A percentile compares a stretch with the other conserved stretches of the same genome.
Evolutionary conservation across 2,797 vertebrate species (phyloP).

Genomic region (Oophaga sylvatica): DNA sequence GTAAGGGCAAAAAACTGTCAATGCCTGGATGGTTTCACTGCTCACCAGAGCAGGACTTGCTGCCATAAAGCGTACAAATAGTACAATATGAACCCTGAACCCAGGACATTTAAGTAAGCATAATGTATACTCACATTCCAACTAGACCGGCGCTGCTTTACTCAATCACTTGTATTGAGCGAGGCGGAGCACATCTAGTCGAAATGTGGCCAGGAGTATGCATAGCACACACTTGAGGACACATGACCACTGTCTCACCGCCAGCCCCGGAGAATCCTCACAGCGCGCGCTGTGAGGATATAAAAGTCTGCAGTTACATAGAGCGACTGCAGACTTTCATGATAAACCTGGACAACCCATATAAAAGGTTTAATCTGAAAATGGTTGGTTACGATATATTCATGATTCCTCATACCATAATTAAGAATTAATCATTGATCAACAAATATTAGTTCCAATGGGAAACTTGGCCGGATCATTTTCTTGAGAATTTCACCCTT

Average conservation of each 20-base stretch:
- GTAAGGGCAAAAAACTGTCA: neutral
- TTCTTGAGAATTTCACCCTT: constrained; percentile 33
- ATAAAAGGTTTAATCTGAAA: neutral
- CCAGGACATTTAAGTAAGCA: neutral
- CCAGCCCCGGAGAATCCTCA: too few species aligned
- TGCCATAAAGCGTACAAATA: constrained; percentile 2
- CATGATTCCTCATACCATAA: neutral
- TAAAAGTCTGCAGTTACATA: too few species aligned
- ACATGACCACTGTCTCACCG: too few species aligned
- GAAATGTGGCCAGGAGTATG: too few species aligned
- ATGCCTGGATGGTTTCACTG: neutral
- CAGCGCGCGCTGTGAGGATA: too few species aligned
- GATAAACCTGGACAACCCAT: too few species aligned
- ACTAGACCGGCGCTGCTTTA: too few species aligned
- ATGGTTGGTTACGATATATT: neutral
- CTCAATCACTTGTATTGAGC: too few species aligned
- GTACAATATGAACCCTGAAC: constrained; percentile 9
- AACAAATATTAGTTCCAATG: neutral
- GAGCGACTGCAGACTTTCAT: too few species aligned
- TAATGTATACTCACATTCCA: too few species aligned
- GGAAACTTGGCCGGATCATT: neutral
- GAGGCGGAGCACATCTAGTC: too few species aligned
- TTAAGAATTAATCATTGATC: neutral
- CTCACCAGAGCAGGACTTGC: neutral
- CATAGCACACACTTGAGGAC: too few species aligned